Evolutionary conservation across 2,888 invertebrate species (phyloP).

Genomic region (Cyclophora albipunctata): DNA sequence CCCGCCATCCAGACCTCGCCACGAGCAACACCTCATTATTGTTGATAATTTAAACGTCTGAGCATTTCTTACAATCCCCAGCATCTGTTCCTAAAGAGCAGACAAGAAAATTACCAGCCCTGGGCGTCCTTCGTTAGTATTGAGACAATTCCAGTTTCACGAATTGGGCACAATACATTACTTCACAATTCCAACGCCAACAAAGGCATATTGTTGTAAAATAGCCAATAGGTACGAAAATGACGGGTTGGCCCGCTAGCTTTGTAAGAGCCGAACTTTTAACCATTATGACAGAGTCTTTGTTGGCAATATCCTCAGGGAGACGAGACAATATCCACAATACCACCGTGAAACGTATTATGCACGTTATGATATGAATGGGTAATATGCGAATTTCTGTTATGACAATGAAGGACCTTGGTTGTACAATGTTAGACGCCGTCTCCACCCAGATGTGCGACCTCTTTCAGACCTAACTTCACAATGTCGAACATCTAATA

Average conservation of each 20-base stretch:
- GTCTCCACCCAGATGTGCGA: slow-evolving; percentile 39
- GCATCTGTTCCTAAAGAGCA: too few relatives aligned
- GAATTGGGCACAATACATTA: slow-evolving; percentile 56
- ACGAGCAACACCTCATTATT: too few relatives aligned
- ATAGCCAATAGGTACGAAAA: slow-evolving; percentile 74
- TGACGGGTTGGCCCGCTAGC: slow-evolving; percentile 65
- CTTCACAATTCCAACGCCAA: slow-evolving; percentile 47
- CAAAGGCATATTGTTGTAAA: slow-evolving; percentile 70
- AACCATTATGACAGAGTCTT: slow-evolving; percentile 62
- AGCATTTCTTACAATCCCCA: too few relatives aligned
- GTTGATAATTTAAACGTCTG: too few relatives aligned
- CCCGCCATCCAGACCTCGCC: too few relatives aligned
- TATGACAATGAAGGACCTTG: slow-evolving; percentile 48
- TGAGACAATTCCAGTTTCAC: slow-evolving; percentile 72
- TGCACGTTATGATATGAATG: slow-evolving; percentile 73
- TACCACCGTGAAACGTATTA: slow-evolving; percentile 65
- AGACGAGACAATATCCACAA: slow-evolving; percentile 59
- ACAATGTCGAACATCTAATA: slow-evolving; percentile 13
- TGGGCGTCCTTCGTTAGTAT: slow-evolving; percentile 51
- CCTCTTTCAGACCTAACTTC: slow-evolving; percentile 28
- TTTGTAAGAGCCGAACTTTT: slow-evolving; percentile 58
- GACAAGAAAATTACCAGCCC: slow-evolving; percentile 30
- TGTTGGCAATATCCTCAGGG: slow-evolving; percentile 65
- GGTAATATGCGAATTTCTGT: slow-evolving; percentile 61
- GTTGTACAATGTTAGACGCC: slow-evolving; percentile 63